phyloP scores from a whole-genome alignment of 1,140 invertebrate genomes.

The Pentalonia nigronervosa region DNA sequence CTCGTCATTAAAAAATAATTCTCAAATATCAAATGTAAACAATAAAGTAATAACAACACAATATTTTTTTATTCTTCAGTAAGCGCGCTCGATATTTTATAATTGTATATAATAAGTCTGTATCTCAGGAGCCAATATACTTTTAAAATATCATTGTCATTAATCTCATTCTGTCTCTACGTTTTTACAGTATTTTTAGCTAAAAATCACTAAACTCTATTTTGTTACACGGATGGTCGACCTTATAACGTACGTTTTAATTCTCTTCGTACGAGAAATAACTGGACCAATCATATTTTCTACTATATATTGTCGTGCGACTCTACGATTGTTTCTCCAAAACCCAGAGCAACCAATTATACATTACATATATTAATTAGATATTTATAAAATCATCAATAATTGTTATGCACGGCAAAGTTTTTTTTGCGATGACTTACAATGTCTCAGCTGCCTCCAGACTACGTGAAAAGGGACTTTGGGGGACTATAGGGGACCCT shows the following conservation, averaged over 20 bases:
- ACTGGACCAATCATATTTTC: background rate
- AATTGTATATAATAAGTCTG: background rate
- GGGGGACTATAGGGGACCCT: too few relatives aligned
- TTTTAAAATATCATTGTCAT: conserved; percentile 4
- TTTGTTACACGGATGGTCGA: background rate
- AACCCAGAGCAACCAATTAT: background rate
- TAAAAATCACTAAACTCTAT: background rate
- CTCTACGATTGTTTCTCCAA: background rate
- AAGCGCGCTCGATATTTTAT: background rate
- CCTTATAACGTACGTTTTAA: background rate
- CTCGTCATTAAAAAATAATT: background rate
- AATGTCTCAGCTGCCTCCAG: background rate
- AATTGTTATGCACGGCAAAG: background rate
- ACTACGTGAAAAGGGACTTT: too few relatives aligned
- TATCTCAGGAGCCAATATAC: background rate
- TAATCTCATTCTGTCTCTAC: background rate
- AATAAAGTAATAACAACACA: background rate
- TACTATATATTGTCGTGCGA: background rate
- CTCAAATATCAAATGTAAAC: background rate
- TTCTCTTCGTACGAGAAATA: background rate
- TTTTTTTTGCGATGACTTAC: too few relatives aligned
- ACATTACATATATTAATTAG: background rate
- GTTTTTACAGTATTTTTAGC: background rate
- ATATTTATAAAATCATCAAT: background rate
- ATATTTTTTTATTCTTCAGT: background rate